These are phyloP conservation scores for Iselma pallidipennis DNA, from an alignment of 2,888 invertebrate genomes.

Conservation along the genomic window DNA sequence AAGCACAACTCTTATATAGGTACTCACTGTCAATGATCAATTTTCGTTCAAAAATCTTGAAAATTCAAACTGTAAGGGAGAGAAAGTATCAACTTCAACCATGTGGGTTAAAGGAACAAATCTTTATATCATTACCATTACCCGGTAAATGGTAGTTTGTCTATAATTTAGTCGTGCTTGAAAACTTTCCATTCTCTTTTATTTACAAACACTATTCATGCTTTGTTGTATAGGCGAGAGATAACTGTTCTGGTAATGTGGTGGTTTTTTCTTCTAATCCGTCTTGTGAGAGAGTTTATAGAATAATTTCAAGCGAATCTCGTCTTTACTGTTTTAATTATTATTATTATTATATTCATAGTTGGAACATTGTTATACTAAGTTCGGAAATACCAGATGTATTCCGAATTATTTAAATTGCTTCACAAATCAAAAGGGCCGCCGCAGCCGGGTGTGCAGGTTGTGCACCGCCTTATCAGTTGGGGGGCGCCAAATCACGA, in stretches of 20 bases:
- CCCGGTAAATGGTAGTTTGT: background rate
- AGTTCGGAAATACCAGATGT: background rate
- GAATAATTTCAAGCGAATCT: constrained; percentile 13
- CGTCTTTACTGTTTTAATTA: background rate
- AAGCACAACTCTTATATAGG: too few relatives aligned
- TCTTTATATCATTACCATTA: constrained; percentile 1
- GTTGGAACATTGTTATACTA: too few relatives aligned
- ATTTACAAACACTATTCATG: constrained; percentile 18
- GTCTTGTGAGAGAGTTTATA: constrained; percentile 15
- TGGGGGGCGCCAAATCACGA: too few relatives aligned
- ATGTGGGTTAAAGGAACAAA: background rate
- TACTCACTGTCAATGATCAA: too few relatives aligned
- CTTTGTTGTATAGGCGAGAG: constrained; percentile 9
- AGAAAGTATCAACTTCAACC: background rate
- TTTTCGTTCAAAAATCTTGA: too few relatives aligned
- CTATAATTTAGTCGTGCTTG: constrained; percentile 4
- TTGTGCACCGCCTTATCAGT: too few relatives aligned
- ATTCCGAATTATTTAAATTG: background rate
- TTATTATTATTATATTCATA: background rate
- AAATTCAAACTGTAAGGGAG: too few relatives aligned
- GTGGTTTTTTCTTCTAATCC: constrained; percentile 7
- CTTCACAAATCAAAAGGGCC: too few relatives aligned
- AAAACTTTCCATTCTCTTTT: constrained; percentile 17
- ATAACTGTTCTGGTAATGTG: constrained; percentile 16
- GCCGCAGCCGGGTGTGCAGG: too few relatives aligned